phyloP scores from a whole-genome alignment of 2,113 vertebrate species.

The Mesocricetus auratus region DNA sequence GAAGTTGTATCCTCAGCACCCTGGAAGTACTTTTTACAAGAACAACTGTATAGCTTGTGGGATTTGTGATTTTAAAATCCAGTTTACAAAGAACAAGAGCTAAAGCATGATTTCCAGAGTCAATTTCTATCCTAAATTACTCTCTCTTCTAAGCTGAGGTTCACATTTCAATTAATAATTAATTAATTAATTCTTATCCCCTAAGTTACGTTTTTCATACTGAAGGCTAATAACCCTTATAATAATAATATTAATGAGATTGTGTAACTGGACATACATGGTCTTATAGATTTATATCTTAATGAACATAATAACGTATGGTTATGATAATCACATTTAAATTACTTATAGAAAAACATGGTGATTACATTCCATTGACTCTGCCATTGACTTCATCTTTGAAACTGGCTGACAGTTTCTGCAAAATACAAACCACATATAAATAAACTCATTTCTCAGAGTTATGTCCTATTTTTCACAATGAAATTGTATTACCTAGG shows the following conservation, averaged over 20 bases:
- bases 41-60: background rate
- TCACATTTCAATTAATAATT: background rate
- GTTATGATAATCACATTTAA: background rate
- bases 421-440: background rate
- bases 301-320: background rate
- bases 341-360: background rate
- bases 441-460: constrained; percentile 18
- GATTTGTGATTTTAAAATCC: background rate
- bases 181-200: background rate
- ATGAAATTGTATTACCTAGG: background rate
- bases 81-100: background rate
- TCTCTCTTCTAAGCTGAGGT: background rate
- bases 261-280: background rate
- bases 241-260: background rate
- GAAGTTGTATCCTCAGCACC: background rate
- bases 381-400: constrained; percentile 36
- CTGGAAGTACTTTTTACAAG: background rate
- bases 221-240: background rate
- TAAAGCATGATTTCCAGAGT: background rate
- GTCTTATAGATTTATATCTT: background rate
- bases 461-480: constrained; percentile 29
- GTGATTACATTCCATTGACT: background rate
- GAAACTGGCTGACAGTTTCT: background rate
- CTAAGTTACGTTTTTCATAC: background rate
- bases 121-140: background rate